A percentile compares a stretch with the other conserved stretches of the same genome.
Conservation (phyloP, 2,113 vertebrate genomes). For the Nipponia nippon region DNA sequence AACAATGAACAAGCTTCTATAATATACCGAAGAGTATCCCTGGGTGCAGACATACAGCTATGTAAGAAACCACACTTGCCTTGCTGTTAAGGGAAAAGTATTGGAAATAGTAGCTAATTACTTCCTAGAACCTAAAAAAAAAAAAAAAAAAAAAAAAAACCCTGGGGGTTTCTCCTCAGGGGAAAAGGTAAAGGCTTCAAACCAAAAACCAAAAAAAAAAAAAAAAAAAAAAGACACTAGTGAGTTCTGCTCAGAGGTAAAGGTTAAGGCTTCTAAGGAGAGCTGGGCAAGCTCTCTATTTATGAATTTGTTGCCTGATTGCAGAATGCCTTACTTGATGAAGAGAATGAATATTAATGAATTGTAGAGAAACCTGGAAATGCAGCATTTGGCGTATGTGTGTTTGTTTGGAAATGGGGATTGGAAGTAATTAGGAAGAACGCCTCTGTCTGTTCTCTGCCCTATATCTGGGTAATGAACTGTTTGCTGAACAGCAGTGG, state of each 20-base stretch:
- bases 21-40: not conserved
- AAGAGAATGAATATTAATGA: not conserved
- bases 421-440: not conserved
- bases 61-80: not conserved
- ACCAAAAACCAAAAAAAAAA: not conserved
- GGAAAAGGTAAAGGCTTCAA: too few relatives aligned
- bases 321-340: not conserved
- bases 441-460: not conserved
- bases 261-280: not conserved
- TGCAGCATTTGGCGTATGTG: not conserved
- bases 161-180: too few relatives aligned
- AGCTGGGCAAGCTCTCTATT: not conserved
- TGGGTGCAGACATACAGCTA: not conserved
- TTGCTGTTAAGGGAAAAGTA: not conserved
- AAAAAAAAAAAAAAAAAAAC: too few relatives aligned
- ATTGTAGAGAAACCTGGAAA: not conserved
- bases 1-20: not conserved
- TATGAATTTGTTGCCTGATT: not conserved
- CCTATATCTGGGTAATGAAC: not conserved
- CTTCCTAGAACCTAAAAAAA: not conserved
- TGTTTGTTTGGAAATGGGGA: not conserved
- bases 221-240: not conserved
- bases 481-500: not conserved
- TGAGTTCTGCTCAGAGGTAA: not conserved
- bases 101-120: not conserved